Conservation (phyloP, 2,888 invertebrate species). For the Mactromeris polynyma region DNA sequence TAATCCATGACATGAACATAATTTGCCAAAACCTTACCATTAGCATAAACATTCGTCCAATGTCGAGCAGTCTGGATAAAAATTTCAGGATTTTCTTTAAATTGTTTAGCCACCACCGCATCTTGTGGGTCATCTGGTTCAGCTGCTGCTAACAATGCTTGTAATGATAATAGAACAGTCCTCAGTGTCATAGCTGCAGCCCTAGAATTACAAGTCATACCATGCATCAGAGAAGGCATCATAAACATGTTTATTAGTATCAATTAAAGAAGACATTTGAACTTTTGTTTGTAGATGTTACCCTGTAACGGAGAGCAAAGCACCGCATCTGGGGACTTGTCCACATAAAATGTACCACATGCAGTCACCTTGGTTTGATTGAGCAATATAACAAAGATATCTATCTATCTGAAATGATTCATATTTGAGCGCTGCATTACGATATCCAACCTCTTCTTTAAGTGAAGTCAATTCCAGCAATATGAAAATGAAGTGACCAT, state of each 20-base stretch:
- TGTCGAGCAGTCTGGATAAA: constrained; percentile 97
- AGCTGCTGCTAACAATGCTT: constrained; percentile 93
- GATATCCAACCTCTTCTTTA: too few relatives aligned
- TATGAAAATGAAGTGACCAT: too few relatives aligned
- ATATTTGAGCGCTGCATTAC: too few relatives aligned
- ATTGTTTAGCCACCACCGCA: constrained; percentile 97
- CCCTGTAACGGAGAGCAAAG: too few relatives aligned
- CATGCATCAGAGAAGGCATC: background rate
- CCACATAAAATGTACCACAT: too few relatives aligned
- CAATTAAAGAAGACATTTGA: background rate
- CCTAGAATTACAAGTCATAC: constrained; percentile 88
- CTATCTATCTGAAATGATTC: too few relatives aligned
- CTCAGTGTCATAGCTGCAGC: constrained; percentile 99
- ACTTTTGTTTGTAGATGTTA: background rate
- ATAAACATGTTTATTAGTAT: background rate
- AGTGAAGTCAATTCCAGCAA: too few relatives aligned
- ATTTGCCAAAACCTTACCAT: constrained; percentile 78
- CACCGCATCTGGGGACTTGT: too few relatives aligned
- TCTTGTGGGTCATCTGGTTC: constrained; percentile 89
- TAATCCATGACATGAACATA: too few relatives aligned
- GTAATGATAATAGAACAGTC: constrained; percentile 97
- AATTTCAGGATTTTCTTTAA: constrained; percentile 94
- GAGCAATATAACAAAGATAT: too few relatives aligned
- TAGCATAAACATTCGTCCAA: constrained; percentile 98
- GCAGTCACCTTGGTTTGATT: too few relatives aligned